phyloP scores from a whole-genome alignment of 2,797 vertebrate genomes.

The Siniperca scherzeri region DNA sequence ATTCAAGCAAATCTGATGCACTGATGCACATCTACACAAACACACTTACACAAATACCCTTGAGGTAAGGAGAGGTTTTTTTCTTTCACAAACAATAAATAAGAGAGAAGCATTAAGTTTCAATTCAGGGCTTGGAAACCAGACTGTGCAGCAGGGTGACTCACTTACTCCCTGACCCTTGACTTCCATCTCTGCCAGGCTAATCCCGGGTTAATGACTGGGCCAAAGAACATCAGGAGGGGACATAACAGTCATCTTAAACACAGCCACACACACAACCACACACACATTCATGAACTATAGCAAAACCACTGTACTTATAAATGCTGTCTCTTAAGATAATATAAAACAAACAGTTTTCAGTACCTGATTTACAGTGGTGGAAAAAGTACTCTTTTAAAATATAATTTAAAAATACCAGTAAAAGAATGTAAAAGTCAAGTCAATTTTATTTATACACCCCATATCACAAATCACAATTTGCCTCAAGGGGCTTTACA shows the following conservation, averaged over 20 bases:
- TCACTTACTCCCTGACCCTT: slow-evolving; percentile 68
- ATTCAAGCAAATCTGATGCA: slow-evolving; percentile 27
- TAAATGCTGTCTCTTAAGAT: background rate
- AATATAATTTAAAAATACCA: background rate
- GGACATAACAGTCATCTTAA: slow-evolving; percentile 54
- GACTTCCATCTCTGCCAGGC: slow-evolving; percentile 65
- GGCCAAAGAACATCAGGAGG: slow-evolving; percentile 53
- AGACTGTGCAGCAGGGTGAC: slow-evolving; percentile 59
- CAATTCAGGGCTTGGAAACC: slow-evolving; percentile 52
- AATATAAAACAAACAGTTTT: background rate
- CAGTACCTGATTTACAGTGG: background rate
- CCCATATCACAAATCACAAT: too few relatives aligned
- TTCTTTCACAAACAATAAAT: slow-evolving; percentile 36
- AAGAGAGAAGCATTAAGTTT: slow-evolving; percentile 57
- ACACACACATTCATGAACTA: slow-evolving; percentile 22
- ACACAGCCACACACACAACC: slow-evolving; percentile 35
- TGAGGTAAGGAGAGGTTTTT: slow-evolving; percentile 36
- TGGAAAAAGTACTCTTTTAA: background rate
- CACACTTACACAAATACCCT: slow-evolving; percentile 31
- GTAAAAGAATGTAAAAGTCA: background rate
- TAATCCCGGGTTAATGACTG: slow-evolving; percentile 78
- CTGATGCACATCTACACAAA: slow-evolving; percentile 14
- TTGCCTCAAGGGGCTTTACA: too few relatives aligned
- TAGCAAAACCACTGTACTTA: background rate
- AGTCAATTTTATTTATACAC: too few relatives aligned